Percentiles rank a stretch among this genome's conserved stretches.
Conservation (phyloP, 2,888 invertebrate genomes). For the Meteorus colon region DNA sequence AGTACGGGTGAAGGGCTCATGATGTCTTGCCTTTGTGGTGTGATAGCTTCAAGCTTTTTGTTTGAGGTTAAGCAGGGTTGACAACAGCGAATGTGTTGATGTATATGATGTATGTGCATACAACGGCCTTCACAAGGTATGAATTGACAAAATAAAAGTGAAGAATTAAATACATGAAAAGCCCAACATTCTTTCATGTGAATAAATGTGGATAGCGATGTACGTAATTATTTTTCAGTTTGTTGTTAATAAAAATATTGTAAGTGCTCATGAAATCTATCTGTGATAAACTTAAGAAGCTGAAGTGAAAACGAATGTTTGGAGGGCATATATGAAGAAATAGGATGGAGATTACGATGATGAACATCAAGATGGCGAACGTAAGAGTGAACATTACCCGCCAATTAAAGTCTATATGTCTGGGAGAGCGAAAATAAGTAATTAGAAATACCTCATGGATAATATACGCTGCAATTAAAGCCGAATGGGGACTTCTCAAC, state of each 20-base stretch:
- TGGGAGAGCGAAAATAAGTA: constrained; percentile 64
- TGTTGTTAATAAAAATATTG: background rate
- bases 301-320: background rate
- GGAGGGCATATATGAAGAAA: background rate
- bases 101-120: background rate
- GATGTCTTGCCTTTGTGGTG: background rate
- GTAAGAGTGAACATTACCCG: constrained; percentile 26
- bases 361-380: constrained; percentile 4
- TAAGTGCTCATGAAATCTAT: background rate
- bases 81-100: background rate
- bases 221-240: background rate
- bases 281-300: background rate
- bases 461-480: constrained; percentile 73
- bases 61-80: constrained; percentile 14
- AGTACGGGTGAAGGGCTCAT: background rate
- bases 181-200: background rate
- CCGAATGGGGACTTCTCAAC: constrained; percentile 69
- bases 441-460: constrained; percentile 72
- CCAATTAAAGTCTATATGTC: constrained; percentile 40
- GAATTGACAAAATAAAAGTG: background rate
- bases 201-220: background rate
- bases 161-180: background rate
- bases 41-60: background rate
- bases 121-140: background rate
- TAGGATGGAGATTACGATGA: background rate